Conservation (phyloP, 92 coral and sea anemone species). For the Virgularia gustaviana region DNA sequence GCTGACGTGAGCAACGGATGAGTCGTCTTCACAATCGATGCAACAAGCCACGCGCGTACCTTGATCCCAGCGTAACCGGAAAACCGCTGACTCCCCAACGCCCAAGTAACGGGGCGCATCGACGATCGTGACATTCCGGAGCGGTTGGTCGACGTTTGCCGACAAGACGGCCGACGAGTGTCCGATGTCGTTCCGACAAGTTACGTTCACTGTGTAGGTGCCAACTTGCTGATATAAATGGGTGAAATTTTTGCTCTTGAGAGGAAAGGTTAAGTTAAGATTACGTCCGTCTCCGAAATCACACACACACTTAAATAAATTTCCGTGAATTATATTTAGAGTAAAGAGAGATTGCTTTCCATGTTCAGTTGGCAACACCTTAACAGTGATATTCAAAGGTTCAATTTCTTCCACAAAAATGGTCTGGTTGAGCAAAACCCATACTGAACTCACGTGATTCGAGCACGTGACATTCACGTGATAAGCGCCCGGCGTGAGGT, state of each 20-base stretch:
- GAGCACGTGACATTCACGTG: conserved; percentile 65
- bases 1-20: not conserved
- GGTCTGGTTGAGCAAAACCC: conserved; percentile 60
- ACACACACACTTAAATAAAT: conserved; percentile 62
- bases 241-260: conserved; percentile 33
- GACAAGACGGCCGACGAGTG: conserved; percentile 30
- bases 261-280: conserved; percentile 59
- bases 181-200: conserved; percentile 71
- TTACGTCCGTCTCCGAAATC: conserved; percentile 70
- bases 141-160: conserved; percentile 68
- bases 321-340: conserved; percentile 60
- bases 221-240: conserved; percentile 58
- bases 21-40: conserved; percentile 60
- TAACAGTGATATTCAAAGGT: conserved; percentile 57
- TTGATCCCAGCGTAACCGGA: conserved; percentile 51
- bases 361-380: conserved; percentile 49
- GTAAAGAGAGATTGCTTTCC: conserved; percentile 55
- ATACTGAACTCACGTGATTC: conserved; percentile 74
- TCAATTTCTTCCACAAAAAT: conserved; percentile 61
- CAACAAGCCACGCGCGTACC: conserved; percentile 69
- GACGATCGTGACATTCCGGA: conserved; percentile 54
- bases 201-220: conserved; percentile 58
- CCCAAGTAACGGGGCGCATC: conserved; percentile 54
- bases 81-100: conserved; percentile 53
- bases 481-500: conserved; percentile 63